Evolutionary conservation across 2,797 vertebrate genomes (phyloP).

Genomic region (Acanthurus leucopareius): DNA sequence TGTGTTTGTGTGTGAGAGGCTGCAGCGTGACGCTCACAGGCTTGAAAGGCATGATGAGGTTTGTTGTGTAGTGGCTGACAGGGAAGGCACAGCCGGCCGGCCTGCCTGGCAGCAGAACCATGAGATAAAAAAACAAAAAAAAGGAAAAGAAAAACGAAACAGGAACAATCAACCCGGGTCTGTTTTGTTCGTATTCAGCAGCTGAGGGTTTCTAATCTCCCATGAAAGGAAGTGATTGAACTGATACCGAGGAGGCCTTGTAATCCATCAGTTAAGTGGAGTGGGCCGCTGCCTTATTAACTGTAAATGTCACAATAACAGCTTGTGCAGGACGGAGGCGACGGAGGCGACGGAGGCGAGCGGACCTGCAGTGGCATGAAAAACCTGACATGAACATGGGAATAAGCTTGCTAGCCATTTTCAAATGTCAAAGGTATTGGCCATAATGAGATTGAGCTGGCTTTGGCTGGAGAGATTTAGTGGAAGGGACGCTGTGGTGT

Average conservation of each 20-base stretch:
- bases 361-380: conserved; percentile 29
- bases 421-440: conserved; percentile 72
- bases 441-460: conserved; percentile 68
- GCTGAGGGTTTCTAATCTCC: conserved; percentile 52
- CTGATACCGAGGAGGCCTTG: conserved; percentile 48
- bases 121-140: conserved; percentile 18
- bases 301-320: conserved; percentile 63
- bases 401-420: conserved; percentile 60
- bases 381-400: conserved; percentile 27
- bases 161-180: conserved; percentile 24
- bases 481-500: conserved; percentile 4
- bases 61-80: conserved; percentile 20
- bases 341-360: not conserved
- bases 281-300: conserved; percentile 37
- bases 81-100: conserved; percentile 13
- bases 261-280: conserved; percentile 49
- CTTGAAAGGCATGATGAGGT: conserved; percentile 1
- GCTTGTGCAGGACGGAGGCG: not conserved
- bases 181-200: conserved; percentile 39
- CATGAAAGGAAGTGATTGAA: conserved; percentile 52
- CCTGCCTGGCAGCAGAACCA: conserved; percentile 28
- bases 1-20: conserved; percentile 30
- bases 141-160: conserved; percentile 7
- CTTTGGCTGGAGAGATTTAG: conserved; percentile 46
- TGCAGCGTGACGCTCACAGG: conserved; percentile 27